Evolutionary conservation across 2,113 vertebrate genomes (phyloP).

Genomic region (Trematomus loennbergii): DNA sequence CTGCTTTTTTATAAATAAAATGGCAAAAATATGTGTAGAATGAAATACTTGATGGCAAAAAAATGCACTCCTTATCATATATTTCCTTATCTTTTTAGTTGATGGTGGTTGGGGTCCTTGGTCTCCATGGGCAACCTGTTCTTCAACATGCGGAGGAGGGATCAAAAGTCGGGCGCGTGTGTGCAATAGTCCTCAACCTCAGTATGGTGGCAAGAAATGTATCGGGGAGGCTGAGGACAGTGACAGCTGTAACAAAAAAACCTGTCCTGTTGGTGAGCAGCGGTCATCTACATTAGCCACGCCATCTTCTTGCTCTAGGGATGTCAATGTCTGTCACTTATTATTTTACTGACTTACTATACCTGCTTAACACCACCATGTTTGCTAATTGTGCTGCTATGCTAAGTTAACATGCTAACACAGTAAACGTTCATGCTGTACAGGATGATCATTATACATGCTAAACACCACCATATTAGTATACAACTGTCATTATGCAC

Average conservation of each 20-base stretch:
- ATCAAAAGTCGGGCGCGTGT: conserved; percentile 87
- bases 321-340: neutral
- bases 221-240: conserved; percentile 86
- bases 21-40: too few species aligned
- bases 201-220: conserved; percentile 90
- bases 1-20: neutral
- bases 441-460: neutral
- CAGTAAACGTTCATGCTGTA: too few species aligned
- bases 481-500: neutral
- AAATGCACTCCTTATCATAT: conserved; percentile 1
- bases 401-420: neutral
- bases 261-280: conserved; percentile 91
- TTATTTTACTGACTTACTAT: too few species aligned
- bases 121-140: conserved; percentile 96
- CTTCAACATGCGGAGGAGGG: conserved; percentile 92
- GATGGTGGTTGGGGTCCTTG: conserved; percentile 96
- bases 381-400: too few species aligned
- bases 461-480: neutral
- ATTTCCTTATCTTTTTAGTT: conserved; percentile 78
- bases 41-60: too few species aligned
- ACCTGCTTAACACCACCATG: too few species aligned
- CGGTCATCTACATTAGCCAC: neutral
- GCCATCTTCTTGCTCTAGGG: neutral
- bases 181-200: conserved; percentile 93
- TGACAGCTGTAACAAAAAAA: conserved; percentile 90